A percentile compares a stretch with the other conserved stretches of the same genome.
Conservation (phyloP, 2,888 invertebrate species). For the Pammene aurita region DNA sequence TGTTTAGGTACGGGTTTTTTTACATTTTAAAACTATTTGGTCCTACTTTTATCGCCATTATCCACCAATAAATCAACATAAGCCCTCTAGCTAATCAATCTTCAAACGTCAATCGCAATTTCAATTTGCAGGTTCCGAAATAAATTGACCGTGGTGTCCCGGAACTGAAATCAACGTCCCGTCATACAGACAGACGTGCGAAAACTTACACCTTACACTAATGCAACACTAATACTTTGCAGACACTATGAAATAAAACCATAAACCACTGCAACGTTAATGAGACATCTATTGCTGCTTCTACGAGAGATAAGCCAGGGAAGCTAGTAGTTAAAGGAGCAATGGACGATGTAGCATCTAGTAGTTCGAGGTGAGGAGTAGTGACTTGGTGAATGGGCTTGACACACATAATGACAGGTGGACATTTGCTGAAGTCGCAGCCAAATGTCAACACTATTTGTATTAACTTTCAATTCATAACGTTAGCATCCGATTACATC, state of each 20-base stretch:
- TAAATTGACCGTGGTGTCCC: constrained; percentile 47
- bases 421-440: constrained; percentile 56
- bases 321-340: not conserved
- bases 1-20: too few relatives aligned
- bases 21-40: too few relatives aligned
- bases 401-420: constrained; percentile 55
- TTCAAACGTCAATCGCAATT: not conserved
- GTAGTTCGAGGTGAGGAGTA: not conserved
- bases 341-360: not conserved
- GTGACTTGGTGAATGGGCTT: constrained; percentile 43
- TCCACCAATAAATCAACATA: not conserved
- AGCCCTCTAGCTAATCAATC: constrained; percentile 7
- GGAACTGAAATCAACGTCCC: constrained; percentile 57
- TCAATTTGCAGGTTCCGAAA: constrained; percentile 37
- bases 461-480: constrained; percentile 39
- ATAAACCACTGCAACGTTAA: not conserved
- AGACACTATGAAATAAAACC: not conserved
- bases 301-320: not conserved
- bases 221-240: constrained; percentile 48
- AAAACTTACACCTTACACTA: constrained; percentile 61
- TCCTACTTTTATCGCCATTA: not conserved
- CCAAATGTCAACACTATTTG: constrained; percentile 53
- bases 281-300: not conserved
- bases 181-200: constrained; percentile 56
- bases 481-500: constrained; percentile 37